These are phyloP conservation scores for Andrena chrysosceles DNA, from an alignment of 2,888 invertebrate genomes.

Conservation along the genomic window DNA sequence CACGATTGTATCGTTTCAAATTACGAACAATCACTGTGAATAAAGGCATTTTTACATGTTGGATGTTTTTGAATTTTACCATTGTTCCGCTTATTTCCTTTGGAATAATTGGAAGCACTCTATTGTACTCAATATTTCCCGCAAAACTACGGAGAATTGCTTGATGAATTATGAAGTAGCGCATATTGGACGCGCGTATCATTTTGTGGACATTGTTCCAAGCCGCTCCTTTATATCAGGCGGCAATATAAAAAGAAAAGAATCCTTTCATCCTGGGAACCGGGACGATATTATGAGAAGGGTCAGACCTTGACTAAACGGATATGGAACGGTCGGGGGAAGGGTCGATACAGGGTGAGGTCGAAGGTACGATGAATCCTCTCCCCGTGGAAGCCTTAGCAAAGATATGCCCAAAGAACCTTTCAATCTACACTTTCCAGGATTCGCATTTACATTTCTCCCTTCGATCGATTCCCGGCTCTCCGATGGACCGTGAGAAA, in stretches of 20 bases:
- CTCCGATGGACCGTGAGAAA: neutral
- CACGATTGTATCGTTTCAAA: too few species aligned
- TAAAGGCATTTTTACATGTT: too few species aligned
- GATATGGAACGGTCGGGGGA: conserved; percentile 27
- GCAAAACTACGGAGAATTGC: neutral
- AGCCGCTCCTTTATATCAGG: neutral
- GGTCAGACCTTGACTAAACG: conserved; percentile 43
- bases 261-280: neutral
- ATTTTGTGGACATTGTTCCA: conserved; percentile 18
- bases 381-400: conserved; percentile 43
- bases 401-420: conserved; percentile 53
- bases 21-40: too few species aligned
- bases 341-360: conserved; percentile 37
- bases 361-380: conserved; percentile 62
- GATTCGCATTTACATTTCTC: conserved; percentile 55
- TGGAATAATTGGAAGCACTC: too few species aligned
- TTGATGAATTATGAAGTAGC: conserved; percentile 5
- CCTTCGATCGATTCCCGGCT: conserved; percentile 7
- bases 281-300: conserved; percentile 32
- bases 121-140: too few species aligned
- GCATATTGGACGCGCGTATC: conserved; percentile 33
- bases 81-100: too few species aligned
- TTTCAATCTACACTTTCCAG: conserved; percentile 64
- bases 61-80: too few species aligned
- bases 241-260: conserved; percentile 24